phyloP scores from a whole-genome alignment of 2,888 invertebrate species.

The Microctonus hyperodae region DNA sequence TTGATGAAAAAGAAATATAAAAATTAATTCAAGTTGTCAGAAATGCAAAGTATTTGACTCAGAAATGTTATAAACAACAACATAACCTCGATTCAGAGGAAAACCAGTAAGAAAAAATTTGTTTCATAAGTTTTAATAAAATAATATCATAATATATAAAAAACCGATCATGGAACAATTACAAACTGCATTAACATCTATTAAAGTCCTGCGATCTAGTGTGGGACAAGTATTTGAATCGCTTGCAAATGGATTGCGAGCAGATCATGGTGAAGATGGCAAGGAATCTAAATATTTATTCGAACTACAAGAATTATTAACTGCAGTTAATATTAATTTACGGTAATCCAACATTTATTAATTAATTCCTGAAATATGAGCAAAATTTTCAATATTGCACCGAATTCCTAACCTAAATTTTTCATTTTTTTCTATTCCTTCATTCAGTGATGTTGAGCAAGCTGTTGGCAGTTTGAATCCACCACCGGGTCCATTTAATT shows the following conservation, averaged over 20 bases:
- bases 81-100: too few species aligned
- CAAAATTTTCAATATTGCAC: too few species aligned
- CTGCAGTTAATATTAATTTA: slow-evolving; percentile 81
- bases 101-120: too few species aligned
- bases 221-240: slow-evolving; percentile 87
- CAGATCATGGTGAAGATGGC: slow-evolving; percentile 82
- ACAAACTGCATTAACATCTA: slow-evolving; percentile 75
- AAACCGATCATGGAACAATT: slow-evolving; percentile 70
- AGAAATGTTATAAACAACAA: too few species aligned
- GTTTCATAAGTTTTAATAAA: too few species aligned
- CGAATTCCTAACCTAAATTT: background rate
- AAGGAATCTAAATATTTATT: slow-evolving; percentile 78
- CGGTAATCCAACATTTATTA: slow-evolving; percentile 64
- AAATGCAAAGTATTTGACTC: too few species aligned
- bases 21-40: too few species aligned
- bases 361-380: background rate
- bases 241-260: slow-evolving; percentile 80
- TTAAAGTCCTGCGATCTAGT: slow-evolving; percentile 81
- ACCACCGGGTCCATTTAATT: slow-evolving; percentile 81
- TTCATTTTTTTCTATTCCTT: background rate
- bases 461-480: slow-evolving; percentile 75
- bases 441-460: slow-evolving; percentile 81
- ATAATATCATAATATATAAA: too few species aligned
- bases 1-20: too few species aligned
- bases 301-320: slow-evolving; percentile 83